A percentile compares a stretch with the other conserved stretches of the same genome.
phyloP scores from a whole-genome alignment of 2,888 invertebrate genomes.

The Molanna angustata region DNA sequence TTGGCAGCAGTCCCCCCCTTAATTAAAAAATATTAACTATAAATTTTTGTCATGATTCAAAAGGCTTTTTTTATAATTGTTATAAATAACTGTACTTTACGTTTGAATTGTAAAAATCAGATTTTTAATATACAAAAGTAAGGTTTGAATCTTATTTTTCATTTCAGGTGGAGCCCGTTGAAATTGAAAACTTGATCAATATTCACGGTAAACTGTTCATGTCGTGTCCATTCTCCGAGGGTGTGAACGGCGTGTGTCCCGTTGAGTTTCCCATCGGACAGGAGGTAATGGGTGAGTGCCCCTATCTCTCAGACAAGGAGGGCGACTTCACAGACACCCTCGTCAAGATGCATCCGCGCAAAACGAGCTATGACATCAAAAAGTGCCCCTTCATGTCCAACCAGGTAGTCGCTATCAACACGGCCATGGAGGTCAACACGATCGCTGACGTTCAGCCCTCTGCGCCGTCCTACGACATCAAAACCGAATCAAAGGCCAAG shows the following conservation, averaged over 20 bases:
- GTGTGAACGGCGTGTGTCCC: conserved; percentile 49
- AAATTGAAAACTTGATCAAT: conserved; percentile 41
- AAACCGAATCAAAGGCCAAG: conserved; percentile 37
- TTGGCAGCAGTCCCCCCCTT: too few relatives aligned
- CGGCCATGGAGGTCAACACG: conserved; percentile 14
- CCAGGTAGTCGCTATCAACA: conserved; percentile 34
- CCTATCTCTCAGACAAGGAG: conserved; percentile 47
- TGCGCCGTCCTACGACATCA: conserved; percentile 16
- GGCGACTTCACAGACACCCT: conserved; percentile 37
- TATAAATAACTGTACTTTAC: too few relatives aligned
- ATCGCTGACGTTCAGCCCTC: conserved; percentile 36
- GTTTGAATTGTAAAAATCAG: too few relatives aligned
- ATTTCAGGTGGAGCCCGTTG: conserved; percentile 33
- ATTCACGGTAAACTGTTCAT: conserved; percentile 39
- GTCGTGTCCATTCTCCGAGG: conserved; percentile 53
- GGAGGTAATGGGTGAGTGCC: conserved; percentile 59
- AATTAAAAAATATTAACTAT: too few relatives aligned
- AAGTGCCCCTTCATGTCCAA: conserved; percentile 32
- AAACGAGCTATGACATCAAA: conserved; percentile 24
- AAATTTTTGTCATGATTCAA: too few relatives aligned
- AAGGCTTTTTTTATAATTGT: too few relatives aligned
- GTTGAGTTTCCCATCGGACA: conserved; percentile 50
- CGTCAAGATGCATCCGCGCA: conserved; percentile 25
- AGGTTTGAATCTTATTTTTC: too few relatives aligned
- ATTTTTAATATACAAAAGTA: too few relatives aligned